Percentiles rank a stretch among this genome's conserved stretches.
These are phyloP conservation scores for Andinoacara biseriatus DNA, from an alignment of 2,113 vertebrate genomes.

Conservation along the genomic window DNA sequence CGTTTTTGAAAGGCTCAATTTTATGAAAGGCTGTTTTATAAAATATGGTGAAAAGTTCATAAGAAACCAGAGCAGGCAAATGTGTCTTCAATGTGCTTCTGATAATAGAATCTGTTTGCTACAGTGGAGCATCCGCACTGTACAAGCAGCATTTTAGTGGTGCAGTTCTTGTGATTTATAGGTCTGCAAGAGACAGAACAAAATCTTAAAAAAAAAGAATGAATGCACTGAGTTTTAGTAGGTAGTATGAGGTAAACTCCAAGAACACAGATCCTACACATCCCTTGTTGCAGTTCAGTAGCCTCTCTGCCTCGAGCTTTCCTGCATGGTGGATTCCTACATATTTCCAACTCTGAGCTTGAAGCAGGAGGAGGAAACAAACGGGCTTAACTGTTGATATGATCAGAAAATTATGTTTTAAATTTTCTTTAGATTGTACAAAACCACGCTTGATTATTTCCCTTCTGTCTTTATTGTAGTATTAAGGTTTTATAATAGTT, in stretches of 20 bases:
- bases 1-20: not conserved
- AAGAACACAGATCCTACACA: not conserved
- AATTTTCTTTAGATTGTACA: not conserved
- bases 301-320: slow-evolving; percentile 1
- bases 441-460: not conserved
- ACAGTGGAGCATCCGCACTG: not conserved
- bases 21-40: not conserved
- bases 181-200: not conserved
- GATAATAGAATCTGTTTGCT: not conserved
- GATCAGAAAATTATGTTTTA: not conserved
- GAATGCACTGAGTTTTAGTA: rapidly evolving
- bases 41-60: rapidly evolving
- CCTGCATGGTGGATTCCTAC: not conserved
- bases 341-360: not conserved
- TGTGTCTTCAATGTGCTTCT: not conserved
- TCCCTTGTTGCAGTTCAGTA: not conserved
- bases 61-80: not conserved
- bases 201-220: no score
- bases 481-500: no score
- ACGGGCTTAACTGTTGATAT: no score
- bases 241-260: not conserved
- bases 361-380: not conserved
- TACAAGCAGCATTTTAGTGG: not conserved
- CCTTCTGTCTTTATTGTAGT: not conserved
- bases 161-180: not conserved